These are phyloP conservation scores for Ramphastos sulfuratus DNA, from an alignment of 2,113 vertebrate genomes.

Conservation along the genomic window DNA sequence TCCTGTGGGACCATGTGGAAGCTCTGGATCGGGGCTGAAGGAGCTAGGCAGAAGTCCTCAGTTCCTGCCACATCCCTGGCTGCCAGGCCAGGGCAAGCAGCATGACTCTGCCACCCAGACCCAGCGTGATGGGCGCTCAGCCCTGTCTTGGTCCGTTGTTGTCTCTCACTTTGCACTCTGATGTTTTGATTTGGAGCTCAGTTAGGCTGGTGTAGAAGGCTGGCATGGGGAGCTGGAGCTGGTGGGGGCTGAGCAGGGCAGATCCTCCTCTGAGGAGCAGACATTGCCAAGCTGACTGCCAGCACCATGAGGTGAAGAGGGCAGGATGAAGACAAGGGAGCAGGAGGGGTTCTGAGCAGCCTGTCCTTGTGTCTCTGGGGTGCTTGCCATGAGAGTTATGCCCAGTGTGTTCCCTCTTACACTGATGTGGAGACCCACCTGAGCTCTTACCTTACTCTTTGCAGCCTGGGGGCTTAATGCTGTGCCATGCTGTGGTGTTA, in stretches of 20 bases:
- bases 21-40: neutral
- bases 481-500: neutral
- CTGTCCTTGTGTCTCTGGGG: neutral
- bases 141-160: fast-evolving
- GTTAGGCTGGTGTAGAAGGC: neutral
- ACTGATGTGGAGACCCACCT: fast-evolving
- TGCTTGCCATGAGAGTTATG: fast-evolving
- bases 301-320: fast-evolving
- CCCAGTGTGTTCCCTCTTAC: neutral
- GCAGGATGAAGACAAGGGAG: neutral
- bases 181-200: fast-evolving
- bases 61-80: fast-evolving
- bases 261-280: fast-evolving
- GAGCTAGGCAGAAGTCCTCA: neutral
- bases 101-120: fast-evolving
- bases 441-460: fast-evolving
- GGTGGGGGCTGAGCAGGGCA: neutral
- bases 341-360: neutral
- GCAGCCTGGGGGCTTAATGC: neutral
- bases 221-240: neutral
- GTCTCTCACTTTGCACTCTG: fast-evolving
- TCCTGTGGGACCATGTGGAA: neutral
- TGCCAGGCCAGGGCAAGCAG: fast-evolving
- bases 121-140: fast-evolving
- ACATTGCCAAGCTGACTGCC: fast-evolving